A percentile compares a stretch with the other conserved stretches of the same genome.
These are phyloP conservation scores for Diplogasteroides magnus DNA, from an alignment of 1,140 invertebrate genomes.

Conservation along the genomic window DNA sequence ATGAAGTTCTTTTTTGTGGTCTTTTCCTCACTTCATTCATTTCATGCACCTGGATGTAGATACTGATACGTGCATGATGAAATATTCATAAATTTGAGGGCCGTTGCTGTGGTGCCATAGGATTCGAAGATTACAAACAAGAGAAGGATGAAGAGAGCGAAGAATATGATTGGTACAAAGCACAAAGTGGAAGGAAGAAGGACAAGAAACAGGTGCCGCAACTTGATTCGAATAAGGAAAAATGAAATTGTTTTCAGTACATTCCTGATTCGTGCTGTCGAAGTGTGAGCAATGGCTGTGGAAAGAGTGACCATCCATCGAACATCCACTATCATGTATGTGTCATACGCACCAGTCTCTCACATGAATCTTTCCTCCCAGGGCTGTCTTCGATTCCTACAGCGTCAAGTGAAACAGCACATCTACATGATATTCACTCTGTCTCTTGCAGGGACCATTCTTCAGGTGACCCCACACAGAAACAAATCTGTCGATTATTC, in stretches of 20 bases:
- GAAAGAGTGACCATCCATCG: constrained; percentile 6
- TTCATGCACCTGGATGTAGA: no score
- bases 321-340: constrained; percentile 14
- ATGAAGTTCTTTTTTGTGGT: no score
- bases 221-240: background rate
- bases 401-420: background rate
- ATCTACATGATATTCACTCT: constrained; percentile 1
- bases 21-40: no score
- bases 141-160: background rate
- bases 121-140: constrained; percentile 3
- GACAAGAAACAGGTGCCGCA: no score
- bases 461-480: no score
- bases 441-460: background rate
- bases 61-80: no score
- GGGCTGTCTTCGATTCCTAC: background rate
- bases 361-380: no score
- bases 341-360: background rate
- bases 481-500: no score
- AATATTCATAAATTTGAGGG: no score
- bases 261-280: constrained; percentile 13
- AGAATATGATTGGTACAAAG: no score
- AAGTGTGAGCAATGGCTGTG: constrained; percentile 8
- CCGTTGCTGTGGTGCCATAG: constrained; percentile 4
- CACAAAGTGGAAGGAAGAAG: no score
- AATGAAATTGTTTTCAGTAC: background rate